Evolutionary conservation across 2,113 vertebrate species (phyloP).

Genomic region (Corynorhinus townsendii): DNA sequence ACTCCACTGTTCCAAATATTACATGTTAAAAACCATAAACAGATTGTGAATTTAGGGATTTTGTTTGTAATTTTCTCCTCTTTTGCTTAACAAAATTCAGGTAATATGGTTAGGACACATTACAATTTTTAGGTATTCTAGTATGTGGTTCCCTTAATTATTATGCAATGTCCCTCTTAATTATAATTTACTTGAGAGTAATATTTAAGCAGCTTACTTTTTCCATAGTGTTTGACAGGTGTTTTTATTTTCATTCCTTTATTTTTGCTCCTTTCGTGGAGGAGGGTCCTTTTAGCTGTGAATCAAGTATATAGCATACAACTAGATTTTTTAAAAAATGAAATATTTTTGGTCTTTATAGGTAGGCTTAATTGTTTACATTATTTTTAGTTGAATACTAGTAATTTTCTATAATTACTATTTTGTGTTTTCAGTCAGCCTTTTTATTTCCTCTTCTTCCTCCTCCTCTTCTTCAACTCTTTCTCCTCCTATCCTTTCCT

Average conservation of each 20-base stretch:
- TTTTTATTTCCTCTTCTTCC: neutral
- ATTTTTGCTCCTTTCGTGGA: neutral
- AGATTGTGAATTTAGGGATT: neutral
- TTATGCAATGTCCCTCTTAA: neutral
- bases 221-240: neutral
- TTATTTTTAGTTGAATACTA: neutral
- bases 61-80: neutral
- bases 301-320: neutral
- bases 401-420: neutral
- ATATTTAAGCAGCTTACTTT: neutral
- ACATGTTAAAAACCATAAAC: neutral
- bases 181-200: neutral
- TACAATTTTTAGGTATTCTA: neutral
- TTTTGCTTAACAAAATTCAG: neutral
- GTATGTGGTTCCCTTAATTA: neutral
- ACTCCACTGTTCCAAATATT: neutral
- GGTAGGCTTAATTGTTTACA: neutral
- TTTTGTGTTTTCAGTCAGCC: neutral
- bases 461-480: no score
- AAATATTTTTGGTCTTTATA: neutral
- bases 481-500: neutral
- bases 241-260: neutral
- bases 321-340: neutral
- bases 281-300: neutral
- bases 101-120: neutral